Evolutionary conservation across 2,113 vertebrate genomes (phyloP).

Genomic region (Phalacrocorax aristotelis): DNA sequence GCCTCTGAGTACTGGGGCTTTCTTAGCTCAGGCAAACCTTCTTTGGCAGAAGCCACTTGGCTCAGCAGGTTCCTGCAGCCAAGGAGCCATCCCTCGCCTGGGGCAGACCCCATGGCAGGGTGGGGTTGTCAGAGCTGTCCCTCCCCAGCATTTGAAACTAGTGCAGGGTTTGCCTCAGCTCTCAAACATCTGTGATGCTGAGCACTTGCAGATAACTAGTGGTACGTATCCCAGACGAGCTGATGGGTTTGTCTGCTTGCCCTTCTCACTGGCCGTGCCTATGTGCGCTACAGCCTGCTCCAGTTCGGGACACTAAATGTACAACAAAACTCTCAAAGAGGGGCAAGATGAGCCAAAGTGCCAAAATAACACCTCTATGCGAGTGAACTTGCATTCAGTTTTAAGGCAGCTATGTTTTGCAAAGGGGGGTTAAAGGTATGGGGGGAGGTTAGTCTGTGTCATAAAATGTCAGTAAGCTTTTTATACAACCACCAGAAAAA

Average conservation of each 20-base stretch:
- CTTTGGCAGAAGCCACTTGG: accelerated
- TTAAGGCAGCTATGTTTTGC: not conserved
- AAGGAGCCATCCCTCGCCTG: accelerated
- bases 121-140: not conserved
- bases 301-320: not conserved
- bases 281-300: not conserved
- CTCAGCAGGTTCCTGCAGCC: not conserved
- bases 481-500: conserved; percentile 53
- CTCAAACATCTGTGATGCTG: accelerated
- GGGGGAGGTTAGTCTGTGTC: not conserved
- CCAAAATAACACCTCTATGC: not conserved
- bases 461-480: conserved; percentile 71
- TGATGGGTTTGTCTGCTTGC: not conserved
- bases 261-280: not conserved
- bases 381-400: not conserved
- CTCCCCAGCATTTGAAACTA: not conserved
- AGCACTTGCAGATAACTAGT: not conserved
- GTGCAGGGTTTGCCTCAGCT: not conserved
- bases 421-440: not conserved
- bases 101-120: not conserved
- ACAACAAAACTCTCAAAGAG: not conserved
- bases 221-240: not conserved
- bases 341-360: not conserved
- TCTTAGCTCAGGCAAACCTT: not conserved
- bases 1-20: not conserved